Base-by-base conservation (phyloP, 2,888 invertebrate genomes). In the Altica lythri region DNA sequence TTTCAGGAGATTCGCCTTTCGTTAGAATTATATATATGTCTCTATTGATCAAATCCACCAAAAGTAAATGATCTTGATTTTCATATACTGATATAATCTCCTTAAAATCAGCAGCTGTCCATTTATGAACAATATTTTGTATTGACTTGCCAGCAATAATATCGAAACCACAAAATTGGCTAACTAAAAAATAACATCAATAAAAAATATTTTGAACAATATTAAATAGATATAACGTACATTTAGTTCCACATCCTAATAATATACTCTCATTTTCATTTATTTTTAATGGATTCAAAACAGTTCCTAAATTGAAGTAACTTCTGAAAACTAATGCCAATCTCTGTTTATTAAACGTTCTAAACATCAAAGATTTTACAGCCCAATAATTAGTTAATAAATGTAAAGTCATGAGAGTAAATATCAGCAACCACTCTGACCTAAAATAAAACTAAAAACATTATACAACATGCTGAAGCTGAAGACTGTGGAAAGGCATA, bases 331-430 rank as follows among this genome's bases (percentile, higher is more conserved):
- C 77, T 51, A 89, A 80, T 13, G 88, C 77, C 61, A 90, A 84
- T 43, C 96, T 82, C 17, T 89, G 83, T 66, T 85, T 86, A 72
- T 96, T 97, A 30, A 96, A 81, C 0, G 89, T 87, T 62, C 85
- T 84, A 72, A 96, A 81, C 63, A 87, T 83, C 6, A 97, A 83
- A 0, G 90, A 80, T 60, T 84, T 84, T 0, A 97, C 92, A 1
- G 96, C 95, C 64, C 83, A 81, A 72, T 92, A 93, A 78, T 98
- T 98, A 43, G 90, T 88, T 69, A 84, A 83, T 10, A 98, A 79
- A 78, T 98, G 97, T 10, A 93, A 73, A 25, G 80, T 64, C 27
- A 92, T 88, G 73, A 95, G 85, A 8, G 86, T 22, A 29, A 84
- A 64, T 75, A 92, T 95, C 52, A 94, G 73, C n/a, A 77, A 68